A percentile compares a stretch with the other conserved stretches of the same genome.
These are phyloP conservation scores for Tetramorium alpestre DNA, from an alignment of 1,140 invertebrate genomes.

Conservation along the genomic window DNA sequence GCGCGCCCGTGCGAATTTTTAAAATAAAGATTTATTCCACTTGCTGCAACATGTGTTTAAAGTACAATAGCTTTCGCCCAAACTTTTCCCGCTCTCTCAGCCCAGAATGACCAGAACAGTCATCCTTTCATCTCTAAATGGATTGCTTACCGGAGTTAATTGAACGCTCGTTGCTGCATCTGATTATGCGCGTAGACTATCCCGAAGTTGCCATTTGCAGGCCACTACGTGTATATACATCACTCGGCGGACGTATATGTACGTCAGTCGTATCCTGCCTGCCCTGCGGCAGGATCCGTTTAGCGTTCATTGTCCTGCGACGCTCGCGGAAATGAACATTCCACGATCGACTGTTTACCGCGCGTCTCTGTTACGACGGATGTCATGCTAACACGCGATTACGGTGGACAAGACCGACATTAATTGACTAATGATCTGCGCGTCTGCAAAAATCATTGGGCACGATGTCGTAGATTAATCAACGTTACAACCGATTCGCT, in stretches of 20 bases:
- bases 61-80: not conserved
- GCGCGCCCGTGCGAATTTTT: too few species aligned
- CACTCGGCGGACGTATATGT: constrained; percentile 55
- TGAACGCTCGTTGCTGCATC: constrained; percentile 73
- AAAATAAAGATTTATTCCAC: not conserved
- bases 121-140: constrained; percentile 40
- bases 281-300: constrained; percentile 55
- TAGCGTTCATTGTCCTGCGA: constrained; percentile 62
- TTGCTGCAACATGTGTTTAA: not conserved
- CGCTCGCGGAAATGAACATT: constrained; percentile 59
- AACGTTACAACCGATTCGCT: not conserved
- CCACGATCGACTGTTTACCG: constrained; percentile 56
- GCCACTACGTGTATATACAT: constrained; percentile 57
- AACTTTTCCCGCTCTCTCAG: not conserved
- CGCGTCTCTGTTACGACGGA: constrained; percentile 46
- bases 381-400: constrained; percentile 53
- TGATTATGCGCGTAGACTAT: constrained; percentile 63
- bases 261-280: constrained; percentile 46
- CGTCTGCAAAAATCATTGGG: constrained; percentile 22
- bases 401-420: constrained; percentile 31
- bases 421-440: constrained; percentile 52
- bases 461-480: not conserved
- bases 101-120: not conserved
- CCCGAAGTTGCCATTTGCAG: constrained; percentile 56
- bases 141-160: constrained; percentile 60